These are phyloP conservation scores for Phrixothrix hirtus DNA, from an alignment of 2,888 invertebrate genomes.

Conservation along the genomic window DNA sequence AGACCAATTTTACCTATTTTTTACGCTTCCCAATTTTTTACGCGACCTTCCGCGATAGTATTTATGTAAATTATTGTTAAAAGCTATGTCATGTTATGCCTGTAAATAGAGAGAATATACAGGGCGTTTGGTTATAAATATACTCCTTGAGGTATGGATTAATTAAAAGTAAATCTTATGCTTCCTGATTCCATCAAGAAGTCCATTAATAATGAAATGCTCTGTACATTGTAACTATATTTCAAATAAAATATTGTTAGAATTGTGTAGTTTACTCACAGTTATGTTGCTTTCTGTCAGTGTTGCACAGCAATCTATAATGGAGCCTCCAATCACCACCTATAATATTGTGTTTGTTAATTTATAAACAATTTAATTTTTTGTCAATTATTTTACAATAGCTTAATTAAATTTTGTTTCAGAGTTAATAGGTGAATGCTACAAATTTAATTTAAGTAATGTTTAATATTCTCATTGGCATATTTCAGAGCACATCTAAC, in stretches of 20 bases:
- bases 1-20: constrained; percentile 30
- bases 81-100: constrained; percentile 32
- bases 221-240: constrained; percentile 40
- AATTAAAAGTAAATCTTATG: background rate
- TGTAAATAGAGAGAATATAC: constrained; percentile 31
- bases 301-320: constrained; percentile 72
- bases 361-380: background rate
- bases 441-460: too few relatives aligned
- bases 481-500: too few relatives aligned
- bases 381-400: background rate
- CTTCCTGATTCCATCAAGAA: constrained; percentile 11
- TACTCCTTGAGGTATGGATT: constrained; percentile 4
- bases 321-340: constrained; percentile 79
- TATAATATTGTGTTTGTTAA: constrained; percentile 47
- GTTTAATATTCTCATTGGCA: too few relatives aligned
- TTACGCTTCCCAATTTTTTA: constrained; percentile 33
- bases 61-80: constrained; percentile 32
- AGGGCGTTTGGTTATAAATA: constrained; percentile 21
- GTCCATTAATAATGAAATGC: constrained; percentile 22
- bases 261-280: constrained; percentile 60
- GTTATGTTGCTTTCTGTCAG: constrained; percentile 65
- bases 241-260: constrained; percentile 57
- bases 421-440: background rate
- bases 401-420: background rate
- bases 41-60: constrained; percentile 31